Evolutionary conservation across 2,888 invertebrate species (phyloP), one percentile per base, ranked within the genome.

Genomic region (Callyntrura sp.): DNA sequence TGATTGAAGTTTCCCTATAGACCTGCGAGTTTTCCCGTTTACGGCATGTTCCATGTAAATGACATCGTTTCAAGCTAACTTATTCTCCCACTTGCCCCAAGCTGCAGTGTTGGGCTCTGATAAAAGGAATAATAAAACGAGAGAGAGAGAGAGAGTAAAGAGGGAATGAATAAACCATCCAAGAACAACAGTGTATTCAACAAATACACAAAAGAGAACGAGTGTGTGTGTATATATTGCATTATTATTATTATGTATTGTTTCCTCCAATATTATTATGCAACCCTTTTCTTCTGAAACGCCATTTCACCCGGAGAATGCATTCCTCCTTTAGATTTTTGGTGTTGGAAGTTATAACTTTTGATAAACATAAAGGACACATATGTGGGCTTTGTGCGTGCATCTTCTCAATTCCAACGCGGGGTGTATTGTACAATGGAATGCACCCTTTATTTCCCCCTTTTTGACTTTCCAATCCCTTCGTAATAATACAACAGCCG

Each of bases 1-100:
- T 86, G 86, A 86, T 86, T 86, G 79, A 86, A 86, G 86, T 68
- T 17, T 86, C 86, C 86, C 86, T 78, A 78, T 23, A 85, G 85
- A 85, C 85, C 45, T 28, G 48, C 17, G 57, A 23, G 23, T 51
- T 76, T 48, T 2, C 73, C 14, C 78, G 23, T 51, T 23, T 6
- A 78, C 62, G 35, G n/a, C n/a, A n/a, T n/a, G n/a, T n/a, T n/a
- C 23, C 17, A 14, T 83, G 83, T 68, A 76, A 78, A 85, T 85
- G 78, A 76, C 85, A 85, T 35, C 79, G 35, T 28, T 9, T 79
- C 57, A 17, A 23, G 3, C n/a, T 2, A 78, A 78, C 43, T 55
- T 78, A n/a, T 78, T 25, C 23, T 14, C 0, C 48, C 20, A 17
- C 12, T n/a, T n/a, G n/a, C n/a, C n/a, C n/a, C n/a, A n/a, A n/a